Evolutionary conservation across 2,888 invertebrate species (phyloP), one percentile per base, ranked within the genome.

Genomic region (Brenthis ino): DNA sequence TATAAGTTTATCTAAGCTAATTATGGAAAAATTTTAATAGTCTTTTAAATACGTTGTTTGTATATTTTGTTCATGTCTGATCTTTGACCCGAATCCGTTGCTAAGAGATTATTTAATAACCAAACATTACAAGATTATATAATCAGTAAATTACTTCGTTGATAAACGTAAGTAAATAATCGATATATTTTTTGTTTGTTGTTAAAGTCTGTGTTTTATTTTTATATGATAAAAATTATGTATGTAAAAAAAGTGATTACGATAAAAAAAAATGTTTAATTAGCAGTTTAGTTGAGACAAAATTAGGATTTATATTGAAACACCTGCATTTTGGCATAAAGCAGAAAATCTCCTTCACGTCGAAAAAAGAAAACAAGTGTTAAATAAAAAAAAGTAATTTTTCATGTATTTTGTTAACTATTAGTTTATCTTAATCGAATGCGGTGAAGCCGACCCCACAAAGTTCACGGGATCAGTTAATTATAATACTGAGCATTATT

Each of bases 381-480:
- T 28, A 28, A 28, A 28, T 43, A 43, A 43, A 11, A 43, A 11
- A 43, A 43, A 2, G 8, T 43, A 8, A 1, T 43, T 43, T 43
- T 43, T 43, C 0, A 43, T 20, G 8, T 3, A 47, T 1, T 8
- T 58, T 14, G 28, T 43, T 43, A 51, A 61, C 51, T 33, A 6
- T 61, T 33, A 50, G 51, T 33, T 53, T 20, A 53, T 65, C 6
- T 57, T 13, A n/a, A 33, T 43, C n/a, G 48, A 33, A 47, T 43
- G 37, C 51, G 64, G 75, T 79, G 72, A 56, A 70, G 77, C 76
- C 55, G 67, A 70, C 71, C 77, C 72, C 64, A 68, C 60, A 75
- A 76, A 81, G 81, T 81, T 83, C 80, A 75, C 71, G 75, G 77
- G 82, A 81, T 83, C 83, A 84, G 79, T 80, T 85, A 82, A 84